Percentiles rank a stretch among this genome's conserved stretches.
These are phyloP conservation scores for Petrocephalus schoutedeni DNA, from an alignment of 2,797 vertebrate genomes.

Conservation along the genomic window DNA sequence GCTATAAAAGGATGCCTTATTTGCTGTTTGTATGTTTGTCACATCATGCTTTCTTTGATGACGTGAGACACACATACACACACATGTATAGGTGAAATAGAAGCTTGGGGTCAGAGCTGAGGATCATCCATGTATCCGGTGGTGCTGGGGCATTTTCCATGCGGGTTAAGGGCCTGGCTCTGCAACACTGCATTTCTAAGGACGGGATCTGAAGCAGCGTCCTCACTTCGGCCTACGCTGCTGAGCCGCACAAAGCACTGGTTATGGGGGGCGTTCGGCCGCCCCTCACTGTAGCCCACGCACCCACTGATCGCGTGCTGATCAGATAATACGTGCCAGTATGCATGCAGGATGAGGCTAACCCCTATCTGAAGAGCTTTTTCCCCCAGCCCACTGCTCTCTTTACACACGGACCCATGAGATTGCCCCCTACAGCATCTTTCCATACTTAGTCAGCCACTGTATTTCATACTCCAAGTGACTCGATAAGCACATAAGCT, in stretches of 20 bases:
- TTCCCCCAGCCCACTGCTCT: neutral
- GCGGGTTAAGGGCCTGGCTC: neutral
- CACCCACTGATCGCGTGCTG: neutral
- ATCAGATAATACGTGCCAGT: neutral
- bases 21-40: neutral
- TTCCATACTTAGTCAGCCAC: too few relatives aligned
- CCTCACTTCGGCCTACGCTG: neutral
- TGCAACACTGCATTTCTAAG: neutral
- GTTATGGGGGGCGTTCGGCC: neutral
- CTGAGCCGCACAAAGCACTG: neutral
- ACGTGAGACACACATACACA: neutral
- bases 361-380: neutral
- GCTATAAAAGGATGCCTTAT: neutral
- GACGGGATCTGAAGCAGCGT: neutral
- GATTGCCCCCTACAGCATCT: neutral
- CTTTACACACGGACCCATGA: too few relatives aligned
- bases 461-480: neutral
- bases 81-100: neutral
- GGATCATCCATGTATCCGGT: neutral
- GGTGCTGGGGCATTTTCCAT: neutral
- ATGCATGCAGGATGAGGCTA: neutral
- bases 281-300: neutral
- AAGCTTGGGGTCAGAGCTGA: neutral
- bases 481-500: neutral
- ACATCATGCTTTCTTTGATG: neutral